Evolutionary conservation across 2,113 vertebrate species (phyloP).

Genomic region (Ascaphus truei): DNA sequence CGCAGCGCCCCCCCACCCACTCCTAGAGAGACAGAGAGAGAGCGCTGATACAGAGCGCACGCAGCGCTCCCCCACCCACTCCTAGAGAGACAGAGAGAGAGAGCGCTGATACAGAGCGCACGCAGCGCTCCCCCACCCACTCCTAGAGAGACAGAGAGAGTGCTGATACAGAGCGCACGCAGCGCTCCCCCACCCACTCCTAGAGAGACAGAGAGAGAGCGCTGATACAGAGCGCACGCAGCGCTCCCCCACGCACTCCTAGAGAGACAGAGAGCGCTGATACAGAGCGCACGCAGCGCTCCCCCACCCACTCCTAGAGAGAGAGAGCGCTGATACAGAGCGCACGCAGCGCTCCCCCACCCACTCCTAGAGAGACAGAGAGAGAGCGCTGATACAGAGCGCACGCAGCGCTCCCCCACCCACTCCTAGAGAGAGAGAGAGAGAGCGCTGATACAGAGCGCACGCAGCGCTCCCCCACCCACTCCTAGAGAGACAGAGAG

Average conservation of each 20-base stretch:
- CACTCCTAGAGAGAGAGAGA: conserved; percentile 73
- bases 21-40: conserved; percentile 61
- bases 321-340: conserved; percentile 45
- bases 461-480: conserved; percentile 95
- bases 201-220: conserved; percentile 39
- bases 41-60: conserved; percentile 74
- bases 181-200: conserved; percentile 98
- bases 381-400: conserved; percentile 57
- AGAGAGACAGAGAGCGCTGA: not conserved
- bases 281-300: conserved; percentile 88
- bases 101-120: conserved; percentile 74
- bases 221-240: conserved; percentile 80
- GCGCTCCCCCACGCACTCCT: conserved; percentile 98
- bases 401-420: conserved; percentile 96
- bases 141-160: conserved; percentile 61
- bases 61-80: conserved; percentile 97
- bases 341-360: conserved; percentile 96
- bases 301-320: conserved; percentile 93
- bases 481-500: conserved; percentile 69
- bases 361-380: conserved; percentile 77
- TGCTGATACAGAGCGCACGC: conserved; percentile 76
- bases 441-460: conserved; percentile 64
- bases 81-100: conserved; percentile 55
- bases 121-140: conserved; percentile 96
- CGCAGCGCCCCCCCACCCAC: conserved; percentile 96